Percentiles rank a stretch among this genome's conserved stretches.
phyloP scores from a whole-genome alignment of 2,797 vertebrate genomes.

The Mus caroli region DNA sequence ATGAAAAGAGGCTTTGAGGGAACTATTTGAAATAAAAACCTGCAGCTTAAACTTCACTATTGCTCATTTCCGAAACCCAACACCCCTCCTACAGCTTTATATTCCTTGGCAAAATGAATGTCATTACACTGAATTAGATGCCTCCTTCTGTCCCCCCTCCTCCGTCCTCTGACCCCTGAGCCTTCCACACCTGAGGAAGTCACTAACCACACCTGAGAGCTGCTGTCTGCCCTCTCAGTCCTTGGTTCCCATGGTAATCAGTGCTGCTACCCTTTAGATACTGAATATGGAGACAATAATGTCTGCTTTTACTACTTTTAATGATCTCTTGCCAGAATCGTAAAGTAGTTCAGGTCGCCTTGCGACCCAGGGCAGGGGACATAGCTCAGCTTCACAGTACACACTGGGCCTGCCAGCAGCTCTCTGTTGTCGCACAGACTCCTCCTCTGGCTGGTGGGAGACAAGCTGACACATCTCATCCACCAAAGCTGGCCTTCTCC shows the following conservation, averaged over 20 bases:
- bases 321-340: slow-evolving; percentile 13
- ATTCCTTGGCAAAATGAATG: neutral
- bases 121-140: neutral
- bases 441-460: neutral
- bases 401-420: neutral
- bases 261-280: neutral
- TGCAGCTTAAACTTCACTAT: slow-evolving; percentile 48
- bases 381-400: neutral
- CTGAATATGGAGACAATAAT: slow-evolving; percentile 23
- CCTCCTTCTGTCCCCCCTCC: neutral
- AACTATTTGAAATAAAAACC: slow-evolving; percentile 70
- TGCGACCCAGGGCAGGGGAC: neutral
- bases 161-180: neutral
- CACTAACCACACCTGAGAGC: neutral
- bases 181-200: neutral
- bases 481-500: neutral
- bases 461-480: neutral
- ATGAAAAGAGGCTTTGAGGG: slow-evolving; percentile 65
- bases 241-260: neutral
- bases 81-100: neutral
- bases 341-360: neutral
- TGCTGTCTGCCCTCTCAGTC: neutral
- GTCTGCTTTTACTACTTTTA: slow-evolving; percentile 56
- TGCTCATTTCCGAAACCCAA: slow-evolving; percentile 33
- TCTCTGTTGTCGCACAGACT: neutral